Percentiles rank a stretch among this genome's conserved stretches.
Conservation (phyloP, 2,888 invertebrate species). For the Drosophila quasianomalipes region DNA sequence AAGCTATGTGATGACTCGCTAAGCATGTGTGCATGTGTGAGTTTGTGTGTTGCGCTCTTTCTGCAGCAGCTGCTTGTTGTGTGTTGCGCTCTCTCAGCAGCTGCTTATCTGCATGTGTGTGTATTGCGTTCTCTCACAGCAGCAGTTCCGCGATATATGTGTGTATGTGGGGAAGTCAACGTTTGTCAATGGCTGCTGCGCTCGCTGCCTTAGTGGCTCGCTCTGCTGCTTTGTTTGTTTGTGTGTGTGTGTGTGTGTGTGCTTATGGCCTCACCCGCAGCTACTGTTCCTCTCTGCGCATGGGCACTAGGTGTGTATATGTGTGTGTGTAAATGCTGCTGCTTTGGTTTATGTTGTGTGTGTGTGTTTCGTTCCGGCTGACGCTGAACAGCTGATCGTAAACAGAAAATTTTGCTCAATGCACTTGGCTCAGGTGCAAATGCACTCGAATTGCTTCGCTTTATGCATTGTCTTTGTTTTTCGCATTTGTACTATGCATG, state of each 20-base stretch:
- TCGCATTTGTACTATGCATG: neutral
- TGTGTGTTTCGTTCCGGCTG: conserved; percentile 41
- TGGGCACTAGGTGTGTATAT: conserved; percentile 19
- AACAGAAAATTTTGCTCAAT: conserved; percentile 43
- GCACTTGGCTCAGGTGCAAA: conserved; percentile 35
- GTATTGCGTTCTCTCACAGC: neutral
- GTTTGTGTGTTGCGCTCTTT: neutral
- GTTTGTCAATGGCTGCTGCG: conserved; percentile 20
- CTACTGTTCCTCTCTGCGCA: conserved; percentile 36
- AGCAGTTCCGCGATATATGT: neutral
- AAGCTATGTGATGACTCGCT: conserved; percentile 37
- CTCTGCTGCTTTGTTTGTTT: conserved; percentile 33
- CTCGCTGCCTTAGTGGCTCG: conserved; percentile 2
- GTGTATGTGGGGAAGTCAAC: conserved; percentile 5
- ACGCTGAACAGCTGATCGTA: conserved; percentile 64
- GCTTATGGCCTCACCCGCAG: conserved; percentile 28
- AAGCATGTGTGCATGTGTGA: conserved; percentile 4
- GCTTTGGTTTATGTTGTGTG: conserved; percentile 1
- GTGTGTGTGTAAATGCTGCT: neutral
- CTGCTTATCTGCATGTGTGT: neutral
- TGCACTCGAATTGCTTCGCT: conserved; percentile 37
- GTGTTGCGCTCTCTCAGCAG: neutral
- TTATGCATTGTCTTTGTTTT: conserved; percentile 4
- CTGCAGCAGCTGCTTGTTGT: neutral
- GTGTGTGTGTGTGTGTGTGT: conserved; percentile 9